Base-by-base conservation (phyloP, 1,140 invertebrate species). In the Orussus abietinus region DNA sequence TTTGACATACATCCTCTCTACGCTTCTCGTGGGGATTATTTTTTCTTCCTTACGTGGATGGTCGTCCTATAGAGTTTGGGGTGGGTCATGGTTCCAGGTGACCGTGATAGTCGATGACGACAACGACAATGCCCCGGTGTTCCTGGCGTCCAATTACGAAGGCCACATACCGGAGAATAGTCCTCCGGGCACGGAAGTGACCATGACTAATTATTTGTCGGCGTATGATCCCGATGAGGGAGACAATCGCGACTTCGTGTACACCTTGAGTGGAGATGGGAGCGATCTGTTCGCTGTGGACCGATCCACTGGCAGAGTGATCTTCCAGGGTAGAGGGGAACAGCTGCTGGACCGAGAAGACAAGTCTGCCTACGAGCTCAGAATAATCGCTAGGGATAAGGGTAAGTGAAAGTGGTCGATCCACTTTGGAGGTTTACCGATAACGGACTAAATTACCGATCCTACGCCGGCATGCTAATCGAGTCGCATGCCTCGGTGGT, bases 91-190 rank as follows among this genome's bases (percentile, higher is more conserved):
- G 9, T 51, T 54, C 33, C 40, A 77, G 74, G 80, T 92, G 1
- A 82, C 77, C 5, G 76, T 96, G 9, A 70, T 82, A 18, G 86
- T 96, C 0, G 81, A 89, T 35, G 92, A 95, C 63, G 88, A 91
- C 38, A 96, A 96, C 62, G 92, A 95, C 60, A 92, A 95, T 63
- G 80, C 90, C 3, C 92, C 92, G 7, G 69, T 82, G 38, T 94
- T 96, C 66, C 80, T 85, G 30, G 71, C 76, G 9, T 53, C 72
- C 2, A 61, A 67, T 4, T 95, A 92, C 63, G 82, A 88, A 60
- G 88, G 90, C 3, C 77, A 78, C 30, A 83, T 96, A 5, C 71
- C 70, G 15, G 92, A 95, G 72, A 91, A 95, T 57, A 84, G 80
- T 39, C 73, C 72, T 29, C 77, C 73, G 21, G 84, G 80, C 42